Conservation (phyloP, 2,797 vertebrate genomes). For the Alosa sapidissima region DNA sequence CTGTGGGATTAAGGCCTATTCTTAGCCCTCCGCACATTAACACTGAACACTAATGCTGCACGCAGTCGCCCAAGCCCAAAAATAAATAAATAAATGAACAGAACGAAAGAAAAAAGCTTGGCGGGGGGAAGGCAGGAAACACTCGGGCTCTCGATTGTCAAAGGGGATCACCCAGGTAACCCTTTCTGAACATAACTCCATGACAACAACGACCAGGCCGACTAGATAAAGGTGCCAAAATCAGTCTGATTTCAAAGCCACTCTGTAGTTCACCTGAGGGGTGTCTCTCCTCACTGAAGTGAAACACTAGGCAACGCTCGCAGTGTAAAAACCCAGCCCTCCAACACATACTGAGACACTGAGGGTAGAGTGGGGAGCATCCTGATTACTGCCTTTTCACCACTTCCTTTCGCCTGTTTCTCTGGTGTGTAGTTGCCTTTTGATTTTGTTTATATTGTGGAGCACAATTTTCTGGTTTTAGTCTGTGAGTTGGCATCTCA, state of each 20-base stretch:
- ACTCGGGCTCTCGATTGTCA: neutral
- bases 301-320: neutral
- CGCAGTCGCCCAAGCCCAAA: neutral
- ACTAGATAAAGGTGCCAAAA: neutral
- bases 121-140: neutral
- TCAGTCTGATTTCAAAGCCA: neutral
- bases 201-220: neutral
- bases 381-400: neutral
- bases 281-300: neutral
- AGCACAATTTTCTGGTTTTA: too few relatives aligned
- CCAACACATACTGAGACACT: neutral
- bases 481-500: neutral
- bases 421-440: neutral
- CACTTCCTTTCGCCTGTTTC: neutral
- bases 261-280: neutral
- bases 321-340: neutral
- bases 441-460: neutral
- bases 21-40: slow-evolving; percentile 46
- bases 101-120: neutral
- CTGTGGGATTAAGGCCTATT: slow-evolving; percentile 35
- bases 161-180: slow-evolving; percentile 11
- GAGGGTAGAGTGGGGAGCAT: neutral
- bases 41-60: neutral
- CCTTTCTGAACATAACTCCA: neutral
- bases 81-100: neutral